These are phyloP conservation scores for Perizoma flavofasciatum DNA, from an alignment of 2,888 invertebrate genomes.

Conservation along the genomic window DNA sequence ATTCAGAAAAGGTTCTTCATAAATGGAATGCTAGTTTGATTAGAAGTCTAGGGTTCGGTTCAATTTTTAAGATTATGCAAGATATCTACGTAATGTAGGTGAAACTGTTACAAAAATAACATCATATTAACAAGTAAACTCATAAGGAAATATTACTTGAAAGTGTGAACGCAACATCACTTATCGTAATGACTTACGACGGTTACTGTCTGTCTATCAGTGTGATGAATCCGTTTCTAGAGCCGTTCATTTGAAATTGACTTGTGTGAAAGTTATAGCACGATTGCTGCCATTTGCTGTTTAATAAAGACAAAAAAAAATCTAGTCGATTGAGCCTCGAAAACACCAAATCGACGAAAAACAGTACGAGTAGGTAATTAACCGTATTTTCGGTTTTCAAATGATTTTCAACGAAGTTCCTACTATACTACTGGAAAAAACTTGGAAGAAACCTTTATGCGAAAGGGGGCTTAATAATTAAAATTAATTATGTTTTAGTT, in stretches of 20 bases:
- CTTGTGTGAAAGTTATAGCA: slow-evolving; percentile 25
- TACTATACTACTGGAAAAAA: too few relatives aligned
- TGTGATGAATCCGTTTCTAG: slow-evolving; percentile 23
- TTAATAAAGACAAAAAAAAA: too few relatives aligned
- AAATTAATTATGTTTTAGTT: too few relatives aligned
- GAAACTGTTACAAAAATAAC: slow-evolving; percentile 16
- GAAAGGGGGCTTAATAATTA: too few relatives aligned
- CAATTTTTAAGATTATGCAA: slow-evolving; percentile 9
- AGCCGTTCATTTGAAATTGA: slow-evolving; percentile 15
- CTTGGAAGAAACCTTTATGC: too few relatives aligned
- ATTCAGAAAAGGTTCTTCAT: neutral
- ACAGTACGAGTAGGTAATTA: too few relatives aligned
- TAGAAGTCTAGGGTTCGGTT: slow-evolving; percentile 4
- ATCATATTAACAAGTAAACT: slow-evolving; percentile 12
- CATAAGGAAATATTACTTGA: slow-evolving; percentile 24
- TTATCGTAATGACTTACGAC: slow-evolving; percentile 26
- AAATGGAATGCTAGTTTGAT: neutral
- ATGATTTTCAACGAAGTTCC: too few relatives aligned
- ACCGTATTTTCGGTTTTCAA: too few relatives aligned
- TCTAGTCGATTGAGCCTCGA: too few relatives aligned
- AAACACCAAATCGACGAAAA: too few relatives aligned
- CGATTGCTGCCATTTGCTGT: neutral
- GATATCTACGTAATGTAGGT: slow-evolving; percentile 9
- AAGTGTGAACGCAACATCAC: slow-evolving; percentile 32
- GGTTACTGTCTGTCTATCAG: neutral